A percentile compares a stretch with the other conserved stretches of the same genome.
These are phyloP conservation scores for Morone saxatilis DNA, from an alignment of 2,113 vertebrate genomes.

Conservation along the genomic window DNA sequence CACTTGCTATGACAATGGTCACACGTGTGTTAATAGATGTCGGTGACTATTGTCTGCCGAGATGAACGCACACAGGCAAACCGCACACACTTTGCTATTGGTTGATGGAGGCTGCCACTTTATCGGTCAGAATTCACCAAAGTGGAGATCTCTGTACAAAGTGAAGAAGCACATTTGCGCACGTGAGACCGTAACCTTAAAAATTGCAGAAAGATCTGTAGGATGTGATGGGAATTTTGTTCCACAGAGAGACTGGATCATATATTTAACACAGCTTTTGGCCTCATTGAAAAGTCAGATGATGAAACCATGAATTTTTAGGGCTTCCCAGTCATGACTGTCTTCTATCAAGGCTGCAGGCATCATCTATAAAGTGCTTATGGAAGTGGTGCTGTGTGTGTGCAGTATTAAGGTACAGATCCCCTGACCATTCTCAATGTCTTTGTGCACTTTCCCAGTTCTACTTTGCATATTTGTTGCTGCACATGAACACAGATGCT, in stretches of 20 bases:
- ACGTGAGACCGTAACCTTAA: too few relatives aligned
- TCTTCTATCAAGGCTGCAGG: background rate
- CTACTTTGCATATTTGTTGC: slow-evolving; percentile 8
- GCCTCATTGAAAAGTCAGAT: background rate
- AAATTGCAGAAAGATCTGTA: background rate
- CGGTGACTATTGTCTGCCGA: too few relatives aligned
- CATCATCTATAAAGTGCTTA: slow-evolving; percentile 1
- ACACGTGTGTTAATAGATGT: too few relatives aligned
- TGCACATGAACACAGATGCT: slow-evolving; percentile 7
- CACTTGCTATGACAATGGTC: background rate
- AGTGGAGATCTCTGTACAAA: too few relatives aligned
- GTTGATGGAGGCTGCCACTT: too few relatives aligned
- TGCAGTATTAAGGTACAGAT: background rate
- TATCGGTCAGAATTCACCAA: too few relatives aligned
- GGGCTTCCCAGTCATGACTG: background rate
- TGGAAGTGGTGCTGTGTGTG: background rate
- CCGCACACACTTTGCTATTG: too few relatives aligned
- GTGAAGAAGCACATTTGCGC: too few relatives aligned
- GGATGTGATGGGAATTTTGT: background rate
- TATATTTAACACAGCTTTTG: background rate
- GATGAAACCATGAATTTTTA: background rate
- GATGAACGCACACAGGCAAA: too few relatives aligned
- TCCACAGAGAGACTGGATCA: background rate
- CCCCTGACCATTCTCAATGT: background rate
- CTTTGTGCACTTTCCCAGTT: background rate